Evolutionary conservation across 2,797 vertebrate genomes (phyloP).

Genomic region (Phataginus tetradactyla): DNA sequence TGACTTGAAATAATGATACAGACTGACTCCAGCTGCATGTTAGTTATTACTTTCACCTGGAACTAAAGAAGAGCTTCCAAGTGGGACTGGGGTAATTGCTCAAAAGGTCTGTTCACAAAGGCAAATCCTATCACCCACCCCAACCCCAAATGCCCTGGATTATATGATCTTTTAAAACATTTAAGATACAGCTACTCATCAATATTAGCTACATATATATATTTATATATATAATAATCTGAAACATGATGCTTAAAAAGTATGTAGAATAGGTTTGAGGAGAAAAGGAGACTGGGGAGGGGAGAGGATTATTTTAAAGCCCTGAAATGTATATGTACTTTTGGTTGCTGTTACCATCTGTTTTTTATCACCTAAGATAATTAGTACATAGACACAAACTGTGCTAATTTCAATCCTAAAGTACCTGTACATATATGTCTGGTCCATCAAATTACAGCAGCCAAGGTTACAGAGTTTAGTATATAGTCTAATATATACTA

Average conservation of each 20-base stretch:
- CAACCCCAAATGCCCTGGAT: slow-evolving; percentile 51
- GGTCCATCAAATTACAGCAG: slow-evolving; percentile 26
- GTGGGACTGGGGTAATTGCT: slow-evolving; percentile 48
- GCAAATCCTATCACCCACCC: slow-evolving; percentile 48
- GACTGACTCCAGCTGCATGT: slow-evolving; percentile 87
- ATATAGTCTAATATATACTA: neutral
- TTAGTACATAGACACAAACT: slow-evolving; percentile 21
- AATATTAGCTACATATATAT: slow-evolving; percentile 62
- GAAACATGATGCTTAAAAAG: slow-evolving; percentile 55
- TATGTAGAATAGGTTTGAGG: slow-evolving; percentile 48
- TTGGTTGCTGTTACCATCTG: slow-evolving; percentile 53
- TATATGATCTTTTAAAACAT: slow-evolving; percentile 60
- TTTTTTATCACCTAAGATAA: slow-evolving; percentile 45
- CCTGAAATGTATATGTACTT: slow-evolving; percentile 28
- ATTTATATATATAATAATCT: slow-evolving; percentile 43
- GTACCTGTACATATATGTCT: slow-evolving; percentile 1
- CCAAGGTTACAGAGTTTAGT: slow-evolving; percentile 5
- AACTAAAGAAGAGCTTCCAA: slow-evolving; percentile 71
- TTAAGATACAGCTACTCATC: slow-evolving; percentile 57
- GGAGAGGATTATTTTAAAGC: slow-evolving; percentile 34
- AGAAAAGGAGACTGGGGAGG: neutral
- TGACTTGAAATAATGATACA: slow-evolving; percentile 69
- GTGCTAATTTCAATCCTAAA: slow-evolving; percentile 8
- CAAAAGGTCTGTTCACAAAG: slow-evolving; percentile 66
- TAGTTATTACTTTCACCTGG: slow-evolving; percentile 81